phyloP scores from a whole-genome alignment of 2,888 invertebrate genomes.

The Polietes domitor region DNA sequence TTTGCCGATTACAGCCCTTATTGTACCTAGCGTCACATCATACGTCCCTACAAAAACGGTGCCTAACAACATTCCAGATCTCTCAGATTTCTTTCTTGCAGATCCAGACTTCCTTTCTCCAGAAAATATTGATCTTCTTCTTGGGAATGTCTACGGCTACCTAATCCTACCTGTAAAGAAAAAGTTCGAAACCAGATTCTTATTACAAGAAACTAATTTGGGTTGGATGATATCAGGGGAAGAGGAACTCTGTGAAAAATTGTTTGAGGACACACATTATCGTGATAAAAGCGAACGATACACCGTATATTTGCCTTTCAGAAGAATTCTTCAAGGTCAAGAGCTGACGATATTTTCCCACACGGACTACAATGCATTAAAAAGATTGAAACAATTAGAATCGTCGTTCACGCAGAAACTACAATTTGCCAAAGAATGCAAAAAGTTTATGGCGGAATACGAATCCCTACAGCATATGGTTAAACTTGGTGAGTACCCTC shows the following conservation, averaged over 20 bases:
- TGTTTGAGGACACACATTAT: slow-evolving; percentile 24
- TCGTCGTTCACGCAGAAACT: slow-evolving; percentile 3
- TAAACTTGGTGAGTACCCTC: slow-evolving; percentile 49
- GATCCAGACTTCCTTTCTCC: slow-evolving; percentile 33
- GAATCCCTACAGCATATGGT: slow-evolving; percentile 44
- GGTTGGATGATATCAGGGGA: slow-evolving; percentile 56
- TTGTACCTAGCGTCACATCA: slow-evolving; percentile 38
- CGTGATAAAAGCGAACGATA: slow-evolving; percentile 36
- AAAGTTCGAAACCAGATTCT: slow-evolving; percentile 43
- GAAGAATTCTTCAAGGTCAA: slow-evolving; percentile 21
- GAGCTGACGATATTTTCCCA: slow-evolving; percentile 18
- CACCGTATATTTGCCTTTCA: slow-evolving; percentile 43
- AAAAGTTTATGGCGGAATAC: slow-evolving; percentile 44
- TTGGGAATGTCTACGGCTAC: slow-evolving; percentile 46
- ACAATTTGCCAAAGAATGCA: slow-evolving; percentile 28
- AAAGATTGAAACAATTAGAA: slow-evolving; percentile 45
- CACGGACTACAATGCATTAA: slow-evolving; percentile 44
- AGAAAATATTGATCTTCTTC: slow-evolving; percentile 44
- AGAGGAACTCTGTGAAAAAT: slow-evolving; percentile 36
- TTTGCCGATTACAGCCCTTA: slow-evolving; percentile 15
- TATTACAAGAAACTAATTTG: slow-evolving; percentile 54
- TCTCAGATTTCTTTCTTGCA: slow-evolving; percentile 30
- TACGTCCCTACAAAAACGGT: slow-evolving; percentile 22
- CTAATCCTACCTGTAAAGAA: slow-evolving; percentile 38
- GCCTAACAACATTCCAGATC: not conserved